A percentile compares a stretch with the other conserved stretches of the same genome.
These are phyloP conservation scores for Parazoanthus swiftii DNA, from an alignment of 92 coral and sea anemone species.

Conservation along the genomic window DNA sequence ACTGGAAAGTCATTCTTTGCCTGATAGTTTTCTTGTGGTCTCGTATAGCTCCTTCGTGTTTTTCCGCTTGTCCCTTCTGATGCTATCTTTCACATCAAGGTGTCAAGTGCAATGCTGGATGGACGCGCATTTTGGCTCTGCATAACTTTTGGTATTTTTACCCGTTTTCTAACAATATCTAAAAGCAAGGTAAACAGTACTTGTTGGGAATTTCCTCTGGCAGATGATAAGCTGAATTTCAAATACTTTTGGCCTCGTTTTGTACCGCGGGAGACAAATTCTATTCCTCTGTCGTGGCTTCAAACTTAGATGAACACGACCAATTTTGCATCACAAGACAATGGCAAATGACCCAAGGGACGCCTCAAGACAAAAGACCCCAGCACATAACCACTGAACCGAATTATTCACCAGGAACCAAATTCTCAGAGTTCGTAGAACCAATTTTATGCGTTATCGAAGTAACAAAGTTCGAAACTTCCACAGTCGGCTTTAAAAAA, in stretches of 20 bases:
- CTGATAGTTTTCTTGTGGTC: too few species aligned
- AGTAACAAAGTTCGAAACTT: constrained; percentile 16
- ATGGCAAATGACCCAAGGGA: constrained; percentile 35
- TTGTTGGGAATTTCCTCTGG: constrained; percentile 26
- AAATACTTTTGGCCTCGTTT: constrained; percentile 24
- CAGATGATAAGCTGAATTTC: constrained; percentile 18
- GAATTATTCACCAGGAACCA: constrained; percentile 36
- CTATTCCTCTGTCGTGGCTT: constrained; percentile 13
- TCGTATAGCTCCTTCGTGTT: too few species aligned
- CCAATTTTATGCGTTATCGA: constrained; percentile 10
- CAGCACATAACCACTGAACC: constrained; percentile 8
- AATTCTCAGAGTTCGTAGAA: constrained; percentile 26
- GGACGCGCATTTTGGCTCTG: constrained; percentile 13
- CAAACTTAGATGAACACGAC: constrained; percentile 36
- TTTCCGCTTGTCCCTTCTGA: too few species aligned
- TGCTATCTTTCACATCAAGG: too few species aligned
- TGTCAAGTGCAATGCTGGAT: not conserved
- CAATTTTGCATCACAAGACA: constrained; percentile 44
- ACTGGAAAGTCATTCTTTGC: too few species aligned
- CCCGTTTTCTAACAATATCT: constrained; percentile 25
- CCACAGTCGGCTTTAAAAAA: constrained; percentile 14
- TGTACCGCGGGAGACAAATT: constrained; percentile 34
- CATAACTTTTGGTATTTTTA: constrained; percentile 28
- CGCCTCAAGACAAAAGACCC: constrained; percentile 39
- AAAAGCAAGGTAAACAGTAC: constrained; percentile 23